Evolutionary conservation across 2,797 vertebrate genomes (phyloP).

Genomic region (Phaenicophaeus curvirostris): DNA sequence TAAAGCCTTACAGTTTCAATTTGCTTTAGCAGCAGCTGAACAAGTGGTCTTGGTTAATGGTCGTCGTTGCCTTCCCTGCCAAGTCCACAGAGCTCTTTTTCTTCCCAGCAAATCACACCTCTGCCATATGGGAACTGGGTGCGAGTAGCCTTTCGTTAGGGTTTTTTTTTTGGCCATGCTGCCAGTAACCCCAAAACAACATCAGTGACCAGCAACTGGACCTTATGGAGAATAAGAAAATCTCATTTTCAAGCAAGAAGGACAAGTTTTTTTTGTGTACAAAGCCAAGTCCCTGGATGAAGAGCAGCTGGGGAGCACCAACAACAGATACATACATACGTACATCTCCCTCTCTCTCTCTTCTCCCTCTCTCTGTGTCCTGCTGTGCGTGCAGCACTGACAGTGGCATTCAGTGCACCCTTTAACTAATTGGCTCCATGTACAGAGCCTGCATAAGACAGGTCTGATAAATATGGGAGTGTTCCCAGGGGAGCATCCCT

Average conservation of each 20-base stretch:
- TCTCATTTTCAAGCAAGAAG: background rate
- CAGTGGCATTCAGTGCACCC: background rate
- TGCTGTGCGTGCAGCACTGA: background rate
- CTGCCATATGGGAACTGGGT: background rate
- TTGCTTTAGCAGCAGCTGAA: background rate
- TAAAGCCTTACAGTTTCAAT: background rate
- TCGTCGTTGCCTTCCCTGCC: background rate
- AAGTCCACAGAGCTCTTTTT: background rate
- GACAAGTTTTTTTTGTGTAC: background rate
- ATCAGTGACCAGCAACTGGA: background rate
- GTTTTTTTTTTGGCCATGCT: background rate
- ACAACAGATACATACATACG: background rate
- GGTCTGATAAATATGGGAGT: fast-evolving
- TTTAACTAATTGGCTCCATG: background rate
- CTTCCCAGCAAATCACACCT: background rate
- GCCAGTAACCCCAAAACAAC: background rate
- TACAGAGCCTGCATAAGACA: background rate
- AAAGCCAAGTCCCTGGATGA: background rate
- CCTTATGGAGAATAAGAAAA: background rate
- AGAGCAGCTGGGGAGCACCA: background rate
- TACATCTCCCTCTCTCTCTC: background rate
- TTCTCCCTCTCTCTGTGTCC: background rate
- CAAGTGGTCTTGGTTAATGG: background rate
- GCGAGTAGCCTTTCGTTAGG: background rate
- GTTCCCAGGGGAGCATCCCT: background rate